These are phyloP conservation scores for Zaprionus lineosus DNA, from an alignment of 2,888 invertebrate genomes.

Conservation along the genomic window DNA sequence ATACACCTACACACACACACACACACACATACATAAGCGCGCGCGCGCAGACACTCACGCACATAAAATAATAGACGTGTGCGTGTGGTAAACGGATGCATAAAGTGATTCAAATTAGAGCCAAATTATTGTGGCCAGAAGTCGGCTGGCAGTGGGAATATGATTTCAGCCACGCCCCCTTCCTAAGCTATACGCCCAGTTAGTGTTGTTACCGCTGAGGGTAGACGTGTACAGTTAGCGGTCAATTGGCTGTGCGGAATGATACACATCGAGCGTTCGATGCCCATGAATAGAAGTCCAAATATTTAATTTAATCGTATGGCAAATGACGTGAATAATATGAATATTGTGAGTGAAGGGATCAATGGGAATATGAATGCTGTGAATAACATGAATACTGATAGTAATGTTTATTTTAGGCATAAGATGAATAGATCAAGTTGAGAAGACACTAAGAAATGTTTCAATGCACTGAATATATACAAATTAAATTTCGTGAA, in stretches of 20 bases:
- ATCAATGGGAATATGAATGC: not conserved
- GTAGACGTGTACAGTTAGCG: not conserved
- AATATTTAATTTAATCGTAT: too few species aligned
- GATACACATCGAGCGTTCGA: too few species aligned
- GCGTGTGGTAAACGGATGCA: constrained; percentile 27
- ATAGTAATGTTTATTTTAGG: too few species aligned
- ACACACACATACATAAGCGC: constrained; percentile 1
- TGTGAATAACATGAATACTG: too few species aligned
- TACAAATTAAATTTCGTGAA: not conserved
- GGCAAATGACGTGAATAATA: constrained; percentile 13
- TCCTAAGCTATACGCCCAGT: constrained; percentile 4
- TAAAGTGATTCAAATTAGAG: constrained; percentile 66
- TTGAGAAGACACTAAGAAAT: too few species aligned
- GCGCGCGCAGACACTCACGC: not conserved
- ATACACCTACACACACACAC: not conserved
- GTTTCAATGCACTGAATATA: too few species aligned
- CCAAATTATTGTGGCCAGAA: constrained; percentile 11
- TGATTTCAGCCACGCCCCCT: not conserved
- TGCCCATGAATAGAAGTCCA: constrained; percentile 15
- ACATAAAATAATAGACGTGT: not conserved
- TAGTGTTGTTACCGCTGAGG: not conserved
- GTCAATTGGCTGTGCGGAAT: too few species aligned
- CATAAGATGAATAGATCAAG: too few species aligned
- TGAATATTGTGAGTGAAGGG: too few species aligned
- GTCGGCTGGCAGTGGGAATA: constrained; percentile 16